Base-by-base conservation (phyloP, 1,140 invertebrate genomes). In the Riptortus pedestris region DNA sequence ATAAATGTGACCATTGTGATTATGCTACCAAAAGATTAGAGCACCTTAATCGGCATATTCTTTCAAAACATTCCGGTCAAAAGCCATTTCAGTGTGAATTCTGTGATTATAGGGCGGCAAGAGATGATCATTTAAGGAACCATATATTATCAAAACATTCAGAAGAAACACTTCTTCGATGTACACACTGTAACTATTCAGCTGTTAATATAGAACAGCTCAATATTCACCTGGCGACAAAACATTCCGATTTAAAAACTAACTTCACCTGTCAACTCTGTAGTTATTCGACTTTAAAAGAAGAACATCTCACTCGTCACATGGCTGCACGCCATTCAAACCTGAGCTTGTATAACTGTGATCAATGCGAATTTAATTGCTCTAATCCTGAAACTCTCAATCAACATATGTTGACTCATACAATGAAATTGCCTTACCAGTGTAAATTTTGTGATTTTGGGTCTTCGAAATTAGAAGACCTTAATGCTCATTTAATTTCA, bases 1-100 rank as follows among this genome's bases (percentile, higher is more conserved):
- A 60, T 60, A 9, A 7, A 28, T 60, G 58, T 33, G 11, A 60
- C 3, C 27, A 60, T 29, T 60, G 58, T 22, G 26, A 60, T 7
- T 60, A n/a, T 60, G 11, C 16, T 5, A 33, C n/a, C 33, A 33
- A 22, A n/a, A 5, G 28, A 14, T 11, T 16, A 16, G 29, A 27
- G 18, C 12, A 22, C 9, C 29, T 60, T 4, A 31, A 38, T 14
- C n/a, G 27, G 16, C 58, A 60, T 20, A 22, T 60, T 2, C 14
- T 60, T 14, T 14, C 26, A 29, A 28, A 58, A 26, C 58, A 60
- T 18, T 22, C 24, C 4, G 31, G 16, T 3, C 3, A 16, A 11
- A 12, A 12, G 58, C n/a, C 28, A 12, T 60, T 33, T 9, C 26
- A 29, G 11, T 60, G 58, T 33, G 27, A 60, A 16, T 27, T 16